Conservation (phyloP, 2,113 vertebrate genomes). For the Euleptes europaea region DNA sequence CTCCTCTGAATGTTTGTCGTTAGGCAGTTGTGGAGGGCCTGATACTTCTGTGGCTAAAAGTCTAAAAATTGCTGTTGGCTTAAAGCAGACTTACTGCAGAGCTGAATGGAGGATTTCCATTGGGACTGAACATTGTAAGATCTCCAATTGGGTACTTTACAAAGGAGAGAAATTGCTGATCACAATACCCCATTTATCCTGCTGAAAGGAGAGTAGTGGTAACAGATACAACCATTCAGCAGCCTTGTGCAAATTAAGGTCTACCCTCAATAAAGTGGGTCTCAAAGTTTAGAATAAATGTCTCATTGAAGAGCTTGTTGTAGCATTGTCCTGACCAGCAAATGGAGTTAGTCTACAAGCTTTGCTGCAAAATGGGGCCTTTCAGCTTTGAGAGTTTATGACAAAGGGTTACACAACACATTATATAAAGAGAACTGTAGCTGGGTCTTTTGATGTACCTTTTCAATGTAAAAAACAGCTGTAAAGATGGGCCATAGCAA, state of each 20-base stretch:
- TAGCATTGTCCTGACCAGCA: background rate
- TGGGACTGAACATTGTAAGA: background rate
- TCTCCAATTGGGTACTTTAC: background rate
- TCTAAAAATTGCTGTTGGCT: background rate
- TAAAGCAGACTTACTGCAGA: background rate
- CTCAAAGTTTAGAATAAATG: background rate
- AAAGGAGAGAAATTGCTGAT: background rate
- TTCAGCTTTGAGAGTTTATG: background rate
- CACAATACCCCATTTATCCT: background rate
- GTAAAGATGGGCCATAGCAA: too few species aligned
- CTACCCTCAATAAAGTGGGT: background rate
- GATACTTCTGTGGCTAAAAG: constrained; percentile 2
- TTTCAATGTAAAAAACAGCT: too few species aligned
- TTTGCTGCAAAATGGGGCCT: background rate
- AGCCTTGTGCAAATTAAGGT: background rate
- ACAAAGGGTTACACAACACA: background rate
- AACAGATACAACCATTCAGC: background rate
- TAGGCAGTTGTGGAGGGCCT: background rate
- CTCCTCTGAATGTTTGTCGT: background rate
- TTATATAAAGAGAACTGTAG: background rate
- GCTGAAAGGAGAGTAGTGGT: background rate
- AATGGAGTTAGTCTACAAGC: background rate
- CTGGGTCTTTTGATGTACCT: too few species aligned
- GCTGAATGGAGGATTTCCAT: background rate
- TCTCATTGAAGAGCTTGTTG: background rate